Conservation (phyloP, 1,140 invertebrate genomes). For the Bombyx mandarina region DNA sequence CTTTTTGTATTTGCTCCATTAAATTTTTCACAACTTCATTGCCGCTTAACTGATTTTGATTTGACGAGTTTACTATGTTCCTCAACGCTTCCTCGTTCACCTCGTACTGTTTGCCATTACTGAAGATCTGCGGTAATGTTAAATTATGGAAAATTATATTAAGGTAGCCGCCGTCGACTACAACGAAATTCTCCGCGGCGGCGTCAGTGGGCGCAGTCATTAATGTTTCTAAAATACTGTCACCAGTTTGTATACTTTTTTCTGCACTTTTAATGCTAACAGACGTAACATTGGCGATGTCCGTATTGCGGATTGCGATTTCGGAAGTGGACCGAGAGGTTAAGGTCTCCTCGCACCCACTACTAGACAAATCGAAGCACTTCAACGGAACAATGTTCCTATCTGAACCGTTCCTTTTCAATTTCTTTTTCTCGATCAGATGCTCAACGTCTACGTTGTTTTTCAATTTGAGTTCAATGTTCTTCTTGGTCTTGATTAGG, state of each 20-base stretch:
- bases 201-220: constrained; percentile 27
- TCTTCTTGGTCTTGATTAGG: constrained; percentile 59
- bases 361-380: constrained; percentile 59
- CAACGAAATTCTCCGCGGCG: constrained; percentile 44
- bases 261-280: constrained; percentile 27
- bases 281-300: background rate
- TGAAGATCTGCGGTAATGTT: constrained; percentile 51
- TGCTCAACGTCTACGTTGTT: constrained; percentile 50
- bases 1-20: constrained; percentile 46
- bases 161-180: constrained; percentile 57
- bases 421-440: constrained; percentile 48
- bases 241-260: constrained; percentile 51
- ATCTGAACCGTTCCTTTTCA: constrained; percentile 34
- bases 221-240: constrained; percentile 18
- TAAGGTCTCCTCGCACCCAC: constrained; percentile 47
- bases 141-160: constrained; percentile 59
- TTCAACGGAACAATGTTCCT: constrained; percentile 43
- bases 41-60: constrained; percentile 26
- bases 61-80: constrained; percentile 44
- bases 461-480: constrained; percentile 52
- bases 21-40: constrained; percentile 34
- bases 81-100: constrained; percentile 57
- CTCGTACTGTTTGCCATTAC: constrained; percentile 52
- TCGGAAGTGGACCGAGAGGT: constrained; percentile 32
- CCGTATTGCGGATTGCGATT: constrained; percentile 11